Base-by-base conservation (phyloP, 1,140 invertebrate genomes). In the Drosophila lacertosa region DNA sequence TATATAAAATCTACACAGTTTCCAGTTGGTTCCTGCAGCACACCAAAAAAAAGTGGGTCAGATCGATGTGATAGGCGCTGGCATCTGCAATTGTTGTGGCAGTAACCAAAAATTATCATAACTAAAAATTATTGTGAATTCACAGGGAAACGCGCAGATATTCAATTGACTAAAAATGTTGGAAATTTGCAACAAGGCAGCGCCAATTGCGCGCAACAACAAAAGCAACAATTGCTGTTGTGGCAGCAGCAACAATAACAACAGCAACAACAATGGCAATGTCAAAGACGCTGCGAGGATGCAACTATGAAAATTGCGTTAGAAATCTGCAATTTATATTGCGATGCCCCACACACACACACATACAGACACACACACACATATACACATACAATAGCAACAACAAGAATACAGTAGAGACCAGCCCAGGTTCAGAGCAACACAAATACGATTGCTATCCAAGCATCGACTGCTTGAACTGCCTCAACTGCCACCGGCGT, bases 241-340 rank as follows among this genome's bases (percentile, higher is more conserved):
- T 33, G 37, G 33, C 39, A 57, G 44, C 26, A 11, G 35, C 37
- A 71, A 54, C 40, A 57, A 32, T 20, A 57, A 15, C 15, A n/a
- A 40, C 42, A 11, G 35, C 55, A 66, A 63, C 76, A 76, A 84
- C 80, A 86, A 77, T 77, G 81, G 59, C 82, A 69, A 71, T 86
- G 82, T 86, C 82, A 82, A 75, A 75, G 71, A 63, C 47, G 67
- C 70, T 63, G 59, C 47, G 58, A 75, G 66, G 74, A 72, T 82
- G 67, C 74, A 89, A 57, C 77, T 88, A 78, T 88, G 77, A 86
- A 86, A 86, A 86, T 88, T 88, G 82, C 82, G 82, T 88, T 88
- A 88, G 82, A 88, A 88, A 88, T 88, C 82, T 88, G 82, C 82
- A 88, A 88, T 88, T 88, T 88, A 88, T 88, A 88, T 86, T 62